These are phyloP conservation scores for Epirrita christyi DNA, from an alignment of 2,888 invertebrate genomes.

Conservation along the genomic window DNA sequence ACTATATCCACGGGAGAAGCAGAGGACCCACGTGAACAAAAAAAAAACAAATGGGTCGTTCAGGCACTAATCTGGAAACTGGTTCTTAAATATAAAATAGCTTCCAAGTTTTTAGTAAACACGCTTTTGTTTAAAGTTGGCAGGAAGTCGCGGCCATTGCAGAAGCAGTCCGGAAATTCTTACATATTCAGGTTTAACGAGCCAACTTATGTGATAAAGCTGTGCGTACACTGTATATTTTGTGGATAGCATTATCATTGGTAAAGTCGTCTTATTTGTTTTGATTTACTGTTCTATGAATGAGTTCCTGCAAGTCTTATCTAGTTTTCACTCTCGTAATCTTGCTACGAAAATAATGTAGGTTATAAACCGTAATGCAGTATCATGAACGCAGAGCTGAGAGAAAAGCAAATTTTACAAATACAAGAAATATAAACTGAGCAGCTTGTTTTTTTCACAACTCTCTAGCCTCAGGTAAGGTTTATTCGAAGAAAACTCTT, in stretches of 20 bases:
- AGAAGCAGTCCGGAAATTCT: conserved; percentile 23
- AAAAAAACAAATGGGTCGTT: neutral
- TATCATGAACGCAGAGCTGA: too few relatives aligned
- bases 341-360: too few relatives aligned
- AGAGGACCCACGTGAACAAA: neutral
- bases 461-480: conserved; percentile 10
- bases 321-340: too few relatives aligned
- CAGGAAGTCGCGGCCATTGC: conserved; percentile 20
- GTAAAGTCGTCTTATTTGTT: too few relatives aligned
- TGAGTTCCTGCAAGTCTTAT: too few relatives aligned
- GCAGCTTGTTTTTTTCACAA: too few relatives aligned
- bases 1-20: too few relatives aligned
- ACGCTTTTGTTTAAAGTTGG: conserved; percentile 23
- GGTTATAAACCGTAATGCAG: too few relatives aligned
- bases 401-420: too few relatives aligned
- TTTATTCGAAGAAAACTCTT: neutral
- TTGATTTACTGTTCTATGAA: too few relatives aligned
- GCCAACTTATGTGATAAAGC: conserved; percentile 26
- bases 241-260: neutral
- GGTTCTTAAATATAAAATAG: conserved; percentile 15
- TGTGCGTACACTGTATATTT: too few relatives aligned
- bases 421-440: too few relatives aligned
- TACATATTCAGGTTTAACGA: conserved; percentile 38
- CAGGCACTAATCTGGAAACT: conserved; percentile 1
- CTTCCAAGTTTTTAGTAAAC: conserved; percentile 24